Base-by-base conservation (phyloP, 2,797 vertebrate species). In the Lepilemur septentrionalis region DNA sequence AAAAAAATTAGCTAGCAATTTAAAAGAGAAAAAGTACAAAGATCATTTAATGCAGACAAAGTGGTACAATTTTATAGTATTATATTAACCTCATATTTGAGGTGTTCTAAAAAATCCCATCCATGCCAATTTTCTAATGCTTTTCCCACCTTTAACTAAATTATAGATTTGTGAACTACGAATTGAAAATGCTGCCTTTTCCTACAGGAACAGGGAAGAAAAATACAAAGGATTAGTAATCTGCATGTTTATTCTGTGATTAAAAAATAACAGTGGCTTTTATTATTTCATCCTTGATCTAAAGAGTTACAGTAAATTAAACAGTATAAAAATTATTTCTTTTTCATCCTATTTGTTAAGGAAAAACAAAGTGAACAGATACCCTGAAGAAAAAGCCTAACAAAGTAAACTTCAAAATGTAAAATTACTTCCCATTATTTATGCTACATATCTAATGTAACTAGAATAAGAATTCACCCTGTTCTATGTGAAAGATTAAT, bases 1-100 rank as follows among this genome's bases (percentile, higher is more conserved):
- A 96, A 97, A 97, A 81, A 76, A 73, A 20, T 50, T 95, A 95
- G 80, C 65, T 96, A 20, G 95, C 83, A 97, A 97, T 88, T 84
- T 63, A 89, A 96, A 72, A 72, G 50, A 63, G 88, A 97, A 97
- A 85, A 87, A 93, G 50, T 94, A 96, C 48, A 93, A 65, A 70
- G 80, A 94, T 72, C 81, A 79, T 28, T 63, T 93, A 79, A 96
- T 2, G 55, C 30, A 96, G 96, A 97, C 94, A 89, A 97, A 97
- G 57, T 2, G 7, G 48, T 32, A 96, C 65, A 93, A 43, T 97
- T 97, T 85, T 1, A 0, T 28, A 95, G 69, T 96, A 85, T 52
- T 89, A 85, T 72, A 91, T 43, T 96, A 87, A 92, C 2, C 46
- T 97, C 23, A 4, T 32, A 90, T 72, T 96, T 96, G 81, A 96